Evolutionary conservation across 2,888 invertebrate species (phyloP).

Genomic region (Drosophila setosimentum): DNA sequence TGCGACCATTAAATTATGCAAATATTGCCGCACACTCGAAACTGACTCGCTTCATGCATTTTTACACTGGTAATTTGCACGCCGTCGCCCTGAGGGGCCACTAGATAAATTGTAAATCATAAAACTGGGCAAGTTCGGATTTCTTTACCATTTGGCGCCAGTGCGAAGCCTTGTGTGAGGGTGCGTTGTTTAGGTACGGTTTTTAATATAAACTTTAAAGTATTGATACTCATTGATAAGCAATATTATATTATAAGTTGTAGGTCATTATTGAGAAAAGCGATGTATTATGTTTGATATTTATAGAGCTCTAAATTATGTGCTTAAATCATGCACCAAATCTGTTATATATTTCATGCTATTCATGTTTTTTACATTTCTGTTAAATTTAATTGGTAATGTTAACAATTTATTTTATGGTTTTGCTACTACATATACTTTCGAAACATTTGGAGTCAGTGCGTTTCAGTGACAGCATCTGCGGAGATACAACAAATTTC

Average conservation of each 20-base stretch:
- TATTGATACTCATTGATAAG: neutral
- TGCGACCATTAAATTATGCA: conserved; percentile 78
- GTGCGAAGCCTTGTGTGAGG: conserved; percentile 19
- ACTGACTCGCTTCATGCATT: conserved; percentile 26
- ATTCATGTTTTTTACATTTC: neutral
- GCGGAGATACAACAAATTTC: conserved; percentile 43
- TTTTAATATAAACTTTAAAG: neutral
- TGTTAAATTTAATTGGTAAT: neutral
- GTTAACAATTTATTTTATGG: neutral
- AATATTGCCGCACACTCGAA: conserved; percentile 50
- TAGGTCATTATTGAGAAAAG: neutral
- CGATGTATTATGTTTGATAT: neutral
- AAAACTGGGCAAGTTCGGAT: conserved; percentile 52
- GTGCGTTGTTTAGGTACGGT: conserved; percentile 6
- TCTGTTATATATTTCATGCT: neutral
- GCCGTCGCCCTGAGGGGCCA: conserved; percentile 40
- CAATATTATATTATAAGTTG: neutral
- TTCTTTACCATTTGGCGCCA: conserved; percentile 15
- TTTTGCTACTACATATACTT: neutral
- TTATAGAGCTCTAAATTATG: neutral
- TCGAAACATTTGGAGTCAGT: neutral
- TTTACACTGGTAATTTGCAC: conserved; percentile 72
- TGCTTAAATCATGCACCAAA: neutral
- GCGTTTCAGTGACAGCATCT: conserved; percentile 9
- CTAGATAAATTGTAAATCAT: conserved; percentile 60